Evolutionary conservation across 2,888 invertebrate species (phyloP).

Genomic region (Lasioglossum lativentre): DNA sequence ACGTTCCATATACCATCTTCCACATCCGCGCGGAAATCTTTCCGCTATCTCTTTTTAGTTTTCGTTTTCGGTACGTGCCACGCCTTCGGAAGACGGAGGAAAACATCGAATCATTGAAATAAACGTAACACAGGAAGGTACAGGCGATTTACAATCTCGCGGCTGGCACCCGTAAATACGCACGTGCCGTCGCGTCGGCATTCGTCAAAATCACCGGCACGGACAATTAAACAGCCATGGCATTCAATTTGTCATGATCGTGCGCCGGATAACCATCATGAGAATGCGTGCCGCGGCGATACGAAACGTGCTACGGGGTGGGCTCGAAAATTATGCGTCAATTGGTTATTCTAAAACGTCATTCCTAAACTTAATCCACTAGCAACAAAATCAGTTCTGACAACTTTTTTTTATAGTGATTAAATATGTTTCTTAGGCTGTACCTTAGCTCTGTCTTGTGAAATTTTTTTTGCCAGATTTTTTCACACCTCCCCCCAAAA

Average conservation of each 20-base stretch:
- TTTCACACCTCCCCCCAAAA: too few species aligned
- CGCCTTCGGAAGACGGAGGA: not conserved
- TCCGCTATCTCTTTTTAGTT: not conserved
- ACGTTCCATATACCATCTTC: slow-evolving; percentile 6
- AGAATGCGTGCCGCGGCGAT: slow-evolving; percentile 35
- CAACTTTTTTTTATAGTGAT: too few species aligned
- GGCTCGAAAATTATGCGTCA: not conserved
- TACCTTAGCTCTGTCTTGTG: too few species aligned
- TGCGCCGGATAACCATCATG: slow-evolving; percentile 36
- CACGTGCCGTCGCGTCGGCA: slow-evolving; percentile 23
- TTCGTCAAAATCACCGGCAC: slow-evolving; percentile 62
- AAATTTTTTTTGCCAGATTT: too few species aligned
- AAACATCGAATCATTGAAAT: slow-evolving; percentile 21
- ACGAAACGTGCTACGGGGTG: not conserved
- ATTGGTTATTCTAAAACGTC: not conserved
- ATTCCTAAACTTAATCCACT: too few species aligned
- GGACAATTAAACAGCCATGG: slow-evolving; percentile 64
- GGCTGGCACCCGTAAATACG: not conserved
- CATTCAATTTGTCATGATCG: slow-evolving; percentile 65
- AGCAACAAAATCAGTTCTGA: too few species aligned
- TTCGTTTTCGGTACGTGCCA: not conserved
- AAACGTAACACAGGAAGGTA: slow-evolving; percentile 1
- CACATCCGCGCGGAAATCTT: not conserved
- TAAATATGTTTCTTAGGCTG: too few species aligned
- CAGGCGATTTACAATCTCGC: slow-evolving; percentile 26